phyloP scores from a whole-genome alignment of 2,888 invertebrate species.

The Drosophila dives region DNA sequence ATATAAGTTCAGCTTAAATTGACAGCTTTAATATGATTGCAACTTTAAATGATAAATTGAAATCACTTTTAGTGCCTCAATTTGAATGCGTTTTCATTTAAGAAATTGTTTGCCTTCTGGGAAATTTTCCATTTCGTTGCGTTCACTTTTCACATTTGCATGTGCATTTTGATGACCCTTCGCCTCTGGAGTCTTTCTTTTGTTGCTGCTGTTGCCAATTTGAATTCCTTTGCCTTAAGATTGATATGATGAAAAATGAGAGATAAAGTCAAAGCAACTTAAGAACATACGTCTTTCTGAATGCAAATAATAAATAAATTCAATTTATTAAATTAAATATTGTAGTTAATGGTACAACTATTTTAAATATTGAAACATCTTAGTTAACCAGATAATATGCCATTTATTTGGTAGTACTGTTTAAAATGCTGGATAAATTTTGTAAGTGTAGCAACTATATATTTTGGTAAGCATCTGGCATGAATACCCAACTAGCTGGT shows the following conservation, averaged over 20 bases:
- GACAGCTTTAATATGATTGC: not conserved
- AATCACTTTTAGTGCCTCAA: constrained; percentile 1
- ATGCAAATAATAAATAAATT: not conserved
- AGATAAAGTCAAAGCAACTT: not conserved
- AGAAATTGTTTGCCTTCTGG: constrained; percentile 43
- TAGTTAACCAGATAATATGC: not conserved
- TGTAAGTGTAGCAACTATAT: constrained; percentile 10
- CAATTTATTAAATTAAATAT: not conserved
- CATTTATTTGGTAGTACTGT: not conserved
- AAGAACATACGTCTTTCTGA: not conserved
- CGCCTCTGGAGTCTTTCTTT: not conserved
- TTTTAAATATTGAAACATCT: not conserved
- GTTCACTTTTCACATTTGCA: constrained; percentile 17
- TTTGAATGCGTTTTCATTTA: constrained; percentile 39
- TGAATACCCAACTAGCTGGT: constrained; percentile 47
- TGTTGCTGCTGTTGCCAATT: not conserved
- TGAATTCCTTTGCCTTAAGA: not conserved
- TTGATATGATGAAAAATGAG: not conserved
- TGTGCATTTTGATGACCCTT: constrained; percentile 48
- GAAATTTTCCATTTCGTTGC: constrained; percentile 41
- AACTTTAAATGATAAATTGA: not conserved
- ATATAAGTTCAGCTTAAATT: not conserved
- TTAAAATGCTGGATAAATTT: not conserved
- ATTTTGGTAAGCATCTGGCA: constrained; percentile 26
- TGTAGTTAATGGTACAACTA: not conserved